Percentiles rank a stretch among this genome's conserved stretches.
phyloP scores from a whole-genome alignment of 2,888 invertebrate genomes.

The Agonopterix alstromeriana region DNA sequence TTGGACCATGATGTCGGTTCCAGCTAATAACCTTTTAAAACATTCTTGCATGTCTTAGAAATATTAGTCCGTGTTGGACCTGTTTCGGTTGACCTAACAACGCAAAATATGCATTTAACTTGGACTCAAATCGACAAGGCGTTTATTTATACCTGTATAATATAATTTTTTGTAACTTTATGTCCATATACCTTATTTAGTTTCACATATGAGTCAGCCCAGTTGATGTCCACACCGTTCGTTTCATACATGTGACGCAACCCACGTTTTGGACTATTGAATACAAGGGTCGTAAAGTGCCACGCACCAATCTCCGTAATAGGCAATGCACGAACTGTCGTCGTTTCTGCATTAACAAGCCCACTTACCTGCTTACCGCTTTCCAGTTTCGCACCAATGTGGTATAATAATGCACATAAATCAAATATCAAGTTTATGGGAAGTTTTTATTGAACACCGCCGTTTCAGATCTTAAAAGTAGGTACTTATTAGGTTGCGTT shows the following conservation, averaged over 20 bases:
- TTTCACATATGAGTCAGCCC: slow-evolving; percentile 24
- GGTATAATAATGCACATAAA: slow-evolving; percentile 14
- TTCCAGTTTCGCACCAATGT: slow-evolving; percentile 37
- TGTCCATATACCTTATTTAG: slow-evolving; percentile 12
- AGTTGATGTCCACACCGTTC: slow-evolving; percentile 24
- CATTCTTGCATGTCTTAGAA: slow-evolving; percentile 14
- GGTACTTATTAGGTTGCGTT: no score
- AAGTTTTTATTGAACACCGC: no score
- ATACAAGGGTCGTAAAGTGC: slow-evolving; percentile 41
- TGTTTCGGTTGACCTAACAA: not conserved
- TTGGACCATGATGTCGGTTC: slow-evolving; percentile 11
- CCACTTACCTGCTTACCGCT: slow-evolving; percentile 41
- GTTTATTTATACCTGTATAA: slow-evolving; percentile 12
- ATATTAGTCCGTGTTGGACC: not conserved
- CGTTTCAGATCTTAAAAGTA: no score
- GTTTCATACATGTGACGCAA: slow-evolving; percentile 43
- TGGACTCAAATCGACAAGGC: not conserved
- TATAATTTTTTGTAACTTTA: slow-evolving; percentile 17
- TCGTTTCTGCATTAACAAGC: slow-evolving; percentile 26
- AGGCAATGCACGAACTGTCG: slow-evolving; percentile 55
- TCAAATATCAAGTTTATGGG: not conserved
- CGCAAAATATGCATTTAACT: slow-evolving; percentile 1
- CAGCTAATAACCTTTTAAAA: slow-evolving; percentile 11
- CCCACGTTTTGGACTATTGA: slow-evolving; percentile 42
- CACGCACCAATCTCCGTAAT: slow-evolving; percentile 47